Evolutionary conservation across 2,888 invertebrate genomes (phyloP).

Genomic region (Ophioninae sp.): DNA sequence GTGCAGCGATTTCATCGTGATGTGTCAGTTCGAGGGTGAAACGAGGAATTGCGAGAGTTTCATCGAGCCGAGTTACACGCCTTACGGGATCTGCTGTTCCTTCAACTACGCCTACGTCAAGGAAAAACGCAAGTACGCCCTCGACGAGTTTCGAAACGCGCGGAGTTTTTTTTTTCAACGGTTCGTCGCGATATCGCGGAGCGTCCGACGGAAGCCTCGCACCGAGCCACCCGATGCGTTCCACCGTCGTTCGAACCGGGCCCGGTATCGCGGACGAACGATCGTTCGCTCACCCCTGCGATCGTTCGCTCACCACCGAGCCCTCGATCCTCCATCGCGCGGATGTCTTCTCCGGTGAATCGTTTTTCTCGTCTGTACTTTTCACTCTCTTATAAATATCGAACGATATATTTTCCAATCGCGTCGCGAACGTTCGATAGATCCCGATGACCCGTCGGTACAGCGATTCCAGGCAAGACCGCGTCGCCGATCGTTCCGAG

Average conservation of each 20-base stretch:
- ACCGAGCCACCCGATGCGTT: too few relatives aligned
- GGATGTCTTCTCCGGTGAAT: too few relatives aligned
- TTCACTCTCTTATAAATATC: background rate
- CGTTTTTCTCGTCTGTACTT: background rate
- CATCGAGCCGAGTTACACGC: conserved; percentile 63
- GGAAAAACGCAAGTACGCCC: conserved; percentile 44
- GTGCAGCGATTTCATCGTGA: conserved; percentile 69
- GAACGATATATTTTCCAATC: background rate
- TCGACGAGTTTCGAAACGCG: too few relatives aligned
- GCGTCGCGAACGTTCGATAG: background rate
- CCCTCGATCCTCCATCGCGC: too few relatives aligned
- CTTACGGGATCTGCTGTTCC: conserved; percentile 70
- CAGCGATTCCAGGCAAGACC: conserved; percentile 4
- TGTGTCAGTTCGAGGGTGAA: conserved; percentile 68
- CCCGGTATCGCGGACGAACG: too few relatives aligned
- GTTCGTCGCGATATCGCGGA: too few relatives aligned
- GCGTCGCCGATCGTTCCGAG: background rate
- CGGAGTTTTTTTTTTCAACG: too few relatives aligned
- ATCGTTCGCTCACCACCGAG: too few relatives aligned
- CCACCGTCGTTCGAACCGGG: too few relatives aligned
- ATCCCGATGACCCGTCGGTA: background rate
- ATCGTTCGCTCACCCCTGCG: too few relatives aligned
- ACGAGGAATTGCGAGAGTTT: conserved; percentile 65
- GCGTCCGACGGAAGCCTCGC: too few relatives aligned
- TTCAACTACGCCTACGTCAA: conserved; percentile 66